phyloP scores from a whole-genome alignment of 2,113 vertebrate species.

The Quiscalus mexicanus region DNA sequence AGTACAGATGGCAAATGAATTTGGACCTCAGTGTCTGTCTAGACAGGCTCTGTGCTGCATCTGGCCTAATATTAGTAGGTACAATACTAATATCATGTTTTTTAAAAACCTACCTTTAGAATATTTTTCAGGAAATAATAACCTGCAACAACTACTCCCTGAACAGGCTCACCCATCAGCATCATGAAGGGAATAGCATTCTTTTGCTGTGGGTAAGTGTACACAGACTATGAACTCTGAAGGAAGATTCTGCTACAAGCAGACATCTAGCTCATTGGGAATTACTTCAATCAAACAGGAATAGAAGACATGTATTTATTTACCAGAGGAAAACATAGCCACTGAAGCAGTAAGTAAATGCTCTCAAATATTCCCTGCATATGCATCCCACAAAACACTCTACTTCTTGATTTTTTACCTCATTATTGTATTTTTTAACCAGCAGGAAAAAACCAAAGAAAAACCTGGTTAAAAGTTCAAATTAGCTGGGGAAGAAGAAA shows the following conservation, averaged over 20 bases:
- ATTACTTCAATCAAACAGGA: not conserved
- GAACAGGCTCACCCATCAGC: not conserved
- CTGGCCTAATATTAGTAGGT: not conserved
- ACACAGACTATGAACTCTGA: not conserved
- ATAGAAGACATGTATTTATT: not conserved
- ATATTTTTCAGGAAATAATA: not conserved
- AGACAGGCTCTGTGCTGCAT: not conserved
- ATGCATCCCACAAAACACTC: not conserved
- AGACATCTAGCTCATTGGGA: not conserved
- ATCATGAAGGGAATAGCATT: not conserved
- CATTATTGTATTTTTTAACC: not conserved
- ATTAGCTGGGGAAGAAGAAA: not conserved
- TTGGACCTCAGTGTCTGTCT: accelerated
- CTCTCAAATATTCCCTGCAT: not conserved
- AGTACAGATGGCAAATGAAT: not conserved
- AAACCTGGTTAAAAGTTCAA: not conserved
- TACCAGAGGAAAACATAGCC: not conserved
- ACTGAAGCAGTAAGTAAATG: not conserved
- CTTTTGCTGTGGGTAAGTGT: not conserved
- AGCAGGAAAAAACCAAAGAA: not conserved
- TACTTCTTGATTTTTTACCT: not conserved
- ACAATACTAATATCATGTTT: not conserved
- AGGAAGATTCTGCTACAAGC: not conserved
- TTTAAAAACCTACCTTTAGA: not conserved
- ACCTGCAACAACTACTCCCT: not conserved